Evolutionary conservation across 2,797 vertebrate genomes (phyloP), one percentile per base, ranked within the genome.

Genomic region (Echiichthys vipera): DNA sequence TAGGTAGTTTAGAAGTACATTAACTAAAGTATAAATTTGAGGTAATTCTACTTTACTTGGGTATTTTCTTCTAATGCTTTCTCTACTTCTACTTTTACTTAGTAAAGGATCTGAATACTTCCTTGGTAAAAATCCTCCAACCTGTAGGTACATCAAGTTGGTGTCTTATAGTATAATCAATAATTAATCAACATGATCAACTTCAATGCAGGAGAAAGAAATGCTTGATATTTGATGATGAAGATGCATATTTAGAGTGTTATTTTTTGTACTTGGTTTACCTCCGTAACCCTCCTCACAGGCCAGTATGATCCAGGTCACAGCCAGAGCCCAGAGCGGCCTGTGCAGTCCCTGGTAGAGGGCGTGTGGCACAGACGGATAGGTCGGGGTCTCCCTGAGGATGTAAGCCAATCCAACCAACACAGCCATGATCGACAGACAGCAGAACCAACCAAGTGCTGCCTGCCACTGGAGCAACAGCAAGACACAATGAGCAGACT

Each of bases 271-370:
- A 36, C 11, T 57, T 15, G 2, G 5, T 73, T 81, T 68, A 92
- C 95, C 95, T 94, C 95, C 96, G 4, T 94, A 94, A 53, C 95
- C 96, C 61, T 96, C 95, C 53, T 95, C 95, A 77, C 95, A 96
- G 1, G 95, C 93, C 15, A 96, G 58, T 68, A 96, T 89, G 76
- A 97, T 90, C 96, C 96, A 96, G 71, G 93, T 89, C 57, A 96
- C 84, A 7, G 94, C 91, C 4, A 89, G 75, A 0, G 94, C 95
- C 96, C 96, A 97, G 39, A 96, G 57, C 0, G 91, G 89, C 71
- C 96, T 82, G 84, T 96, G 96, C n/a, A 95, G 79, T 1, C 95
- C 96, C 87, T 97, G 96, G 86, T 96, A 97, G 51, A 95, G 18
- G 1, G 94, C 95, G 2, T 92, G 83, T 0, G 91, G 65, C 0